phyloP scores from a whole-genome alignment of 2,113 vertebrate species.

The Machaerirhynchus nigripectus region DNA sequence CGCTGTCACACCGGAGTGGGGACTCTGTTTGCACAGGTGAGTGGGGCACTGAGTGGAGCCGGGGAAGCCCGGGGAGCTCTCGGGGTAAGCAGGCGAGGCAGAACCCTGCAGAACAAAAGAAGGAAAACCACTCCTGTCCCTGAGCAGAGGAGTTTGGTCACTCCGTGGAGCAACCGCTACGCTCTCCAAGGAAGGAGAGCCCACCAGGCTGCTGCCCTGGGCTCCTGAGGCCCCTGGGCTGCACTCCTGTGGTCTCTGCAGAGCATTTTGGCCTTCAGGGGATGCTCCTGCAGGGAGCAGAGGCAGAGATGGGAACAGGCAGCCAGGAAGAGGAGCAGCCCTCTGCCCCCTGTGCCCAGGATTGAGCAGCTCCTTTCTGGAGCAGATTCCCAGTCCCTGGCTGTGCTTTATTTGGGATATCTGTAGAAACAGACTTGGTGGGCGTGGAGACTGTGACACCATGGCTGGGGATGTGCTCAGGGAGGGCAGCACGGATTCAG shows the following conservation, averaged over 20 bases:
- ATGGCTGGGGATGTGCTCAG: fast-evolving
- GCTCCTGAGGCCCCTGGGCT: too few species aligned
- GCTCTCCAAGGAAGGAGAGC: neutral
- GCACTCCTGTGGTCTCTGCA: neutral
- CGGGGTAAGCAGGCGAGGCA: neutral
- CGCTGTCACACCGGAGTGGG: neutral
- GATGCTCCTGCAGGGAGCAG: neutral
- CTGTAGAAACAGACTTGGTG: too few species aligned
- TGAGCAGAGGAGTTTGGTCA: neutral
- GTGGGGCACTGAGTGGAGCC: neutral
- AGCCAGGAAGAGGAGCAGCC: neutral
- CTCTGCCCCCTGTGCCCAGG: neutral
- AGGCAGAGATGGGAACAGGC: neutral
- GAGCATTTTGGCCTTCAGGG: neutral
- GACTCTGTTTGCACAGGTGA: neutral
- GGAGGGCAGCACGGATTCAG: neutral
- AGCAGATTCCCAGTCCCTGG: neutral
- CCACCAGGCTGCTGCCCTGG: neutral
- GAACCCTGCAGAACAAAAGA: neutral
- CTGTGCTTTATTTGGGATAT: neutral
- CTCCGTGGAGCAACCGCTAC: neutral
- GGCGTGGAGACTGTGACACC: neutral
- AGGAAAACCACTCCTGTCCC: neutral
- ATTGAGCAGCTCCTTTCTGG: neutral
- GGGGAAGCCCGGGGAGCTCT: neutral